phyloP scores from a whole-genome alignment of 2,888 invertebrate species.

The Ornithoptera alexandrae region DNA sequence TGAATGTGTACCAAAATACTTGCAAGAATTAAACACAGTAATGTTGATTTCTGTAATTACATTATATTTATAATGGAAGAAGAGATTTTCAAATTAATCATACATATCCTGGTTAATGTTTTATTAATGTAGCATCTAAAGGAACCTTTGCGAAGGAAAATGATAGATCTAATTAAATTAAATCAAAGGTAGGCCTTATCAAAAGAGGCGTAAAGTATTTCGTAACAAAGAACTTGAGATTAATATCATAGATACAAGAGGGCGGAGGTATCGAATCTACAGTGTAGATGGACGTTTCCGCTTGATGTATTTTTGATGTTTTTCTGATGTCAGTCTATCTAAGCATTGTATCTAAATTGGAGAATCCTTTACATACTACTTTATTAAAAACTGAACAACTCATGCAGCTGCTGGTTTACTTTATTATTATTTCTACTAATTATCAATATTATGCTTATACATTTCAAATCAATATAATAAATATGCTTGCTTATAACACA shows the following conservation, averaged over 20 bases:
- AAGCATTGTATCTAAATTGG: constrained; percentile 71
- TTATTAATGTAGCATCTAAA: too few relatives aligned
- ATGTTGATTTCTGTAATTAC: too few relatives aligned
- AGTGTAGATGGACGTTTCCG: constrained; percentile 76
- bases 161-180: background rate
- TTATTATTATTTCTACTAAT: background rate
- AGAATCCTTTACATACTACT: constrained; percentile 2
- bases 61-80: too few relatives aligned
- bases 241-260: constrained; percentile 8
- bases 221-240: constrained; percentile 1
- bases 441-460: background rate
- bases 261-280: constrained; percentile 63
- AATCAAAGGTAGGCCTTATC: constrained; percentile 1
- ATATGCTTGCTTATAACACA: background rate
- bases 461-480: background rate
- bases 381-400: constrained; percentile 1
- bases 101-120: too few relatives aligned
- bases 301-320: constrained; percentile 81
- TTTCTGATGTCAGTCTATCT: constrained; percentile 81
- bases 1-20: background rate
- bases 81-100: too few relatives aligned
- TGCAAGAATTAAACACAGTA: background rate
- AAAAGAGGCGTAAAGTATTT: constrained; percentile 2
- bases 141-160: background rate
- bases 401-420: background rate